A percentile compares a stretch with the other conserved stretches of the same genome.
These are phyloP conservation scores for Mercenaria mercenaria DNA, from an alignment of 1,140 invertebrate species.

Conservation along the genomic window DNA sequence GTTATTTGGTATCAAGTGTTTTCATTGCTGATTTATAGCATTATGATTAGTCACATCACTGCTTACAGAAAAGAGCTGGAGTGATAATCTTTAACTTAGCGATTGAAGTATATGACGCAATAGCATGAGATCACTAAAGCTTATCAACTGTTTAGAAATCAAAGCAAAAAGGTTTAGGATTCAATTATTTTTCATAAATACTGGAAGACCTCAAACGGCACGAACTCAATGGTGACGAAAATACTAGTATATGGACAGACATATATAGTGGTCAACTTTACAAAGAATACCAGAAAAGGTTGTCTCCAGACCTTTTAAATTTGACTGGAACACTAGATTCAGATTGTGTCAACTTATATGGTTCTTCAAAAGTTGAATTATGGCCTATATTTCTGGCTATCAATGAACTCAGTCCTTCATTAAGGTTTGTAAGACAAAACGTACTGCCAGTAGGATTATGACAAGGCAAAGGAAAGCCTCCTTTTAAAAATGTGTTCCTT, in stretches of 20 bases:
- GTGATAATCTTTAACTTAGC: not conserved
- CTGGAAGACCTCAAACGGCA: conserved; percentile 41
- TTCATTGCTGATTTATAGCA: conserved; percentile 1
- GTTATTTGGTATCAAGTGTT: conserved; percentile 25
- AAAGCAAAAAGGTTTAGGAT: too few species aligned
- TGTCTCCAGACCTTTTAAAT: conserved; percentile 23
- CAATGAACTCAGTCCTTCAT: conserved; percentile 64
- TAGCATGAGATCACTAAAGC: not conserved
- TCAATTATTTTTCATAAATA: not conserved
- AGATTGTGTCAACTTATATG: conserved; percentile 69
- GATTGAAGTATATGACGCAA: not conserved
- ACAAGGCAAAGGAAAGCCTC: conserved; percentile 67
- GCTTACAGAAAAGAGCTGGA: not conserved
- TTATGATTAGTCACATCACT: not conserved
- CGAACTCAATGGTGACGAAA: conserved; percentile 46
- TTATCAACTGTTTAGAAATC: not conserved
- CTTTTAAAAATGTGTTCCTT: conserved; percentile 53
- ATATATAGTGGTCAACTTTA: conserved; percentile 46
- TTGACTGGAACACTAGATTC: conserved; percentile 62
- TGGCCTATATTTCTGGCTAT: conserved; percentile 69
- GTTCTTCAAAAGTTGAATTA: conserved; percentile 68
- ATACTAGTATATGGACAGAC: conserved; percentile 33
- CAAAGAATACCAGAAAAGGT: conserved; percentile 17
- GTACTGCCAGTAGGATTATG: conserved; percentile 60
- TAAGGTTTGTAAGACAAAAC: conserved; percentile 67